Evolutionary conservation across 2,888 invertebrate genomes (phyloP), one percentile per base, ranked within the genome.

Genomic region (Phalangium opilio): DNA sequence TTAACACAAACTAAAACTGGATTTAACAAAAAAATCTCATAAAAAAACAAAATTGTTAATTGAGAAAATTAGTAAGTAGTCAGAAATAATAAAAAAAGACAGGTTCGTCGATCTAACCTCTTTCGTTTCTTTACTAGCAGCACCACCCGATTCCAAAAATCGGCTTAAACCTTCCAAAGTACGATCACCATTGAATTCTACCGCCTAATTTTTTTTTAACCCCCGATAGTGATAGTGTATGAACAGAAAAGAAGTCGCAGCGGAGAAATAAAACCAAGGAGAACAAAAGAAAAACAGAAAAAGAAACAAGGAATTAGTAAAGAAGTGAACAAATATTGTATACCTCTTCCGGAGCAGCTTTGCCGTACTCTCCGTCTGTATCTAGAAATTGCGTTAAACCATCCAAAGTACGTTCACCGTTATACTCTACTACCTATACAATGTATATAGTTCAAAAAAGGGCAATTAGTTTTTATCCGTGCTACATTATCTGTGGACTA

Each of bases 111-210:
- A 19, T 39, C 39, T 19, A 39, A 39, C 39, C 39, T 39, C 39
- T 15, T 39, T 15, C n/a, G 18, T 39, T 14, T 39, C 39, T 19
- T 39, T 74, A 44, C 81, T 82, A 49, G 79, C 81, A 59, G 77
- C 78, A 53, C 95, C 96, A 61, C 82, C 84, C 54, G 78, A 77
- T 67, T 96, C 95, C 53, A 98, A 72, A 75, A 98, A 99, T 71
- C 91, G 87, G 55, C 79, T 75, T 63, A 99, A 76, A 50, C 78
- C 95, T 60, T 87, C 91, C 58, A 96, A 73, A 59, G 91, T 95
- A 64, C 96, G 77, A 65, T 93, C 93, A 54, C 95, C 90, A 63
- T 81, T 84, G 75, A 86, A 99, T 64, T 95, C 90, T 61, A 96
- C 76, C 44, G 81, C 78, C 70, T 87, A 34, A 10, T 27, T 27